Base-by-base conservation (phyloP, 1,140 invertebrate genomes). In the Cyclina sinensis region DNA sequence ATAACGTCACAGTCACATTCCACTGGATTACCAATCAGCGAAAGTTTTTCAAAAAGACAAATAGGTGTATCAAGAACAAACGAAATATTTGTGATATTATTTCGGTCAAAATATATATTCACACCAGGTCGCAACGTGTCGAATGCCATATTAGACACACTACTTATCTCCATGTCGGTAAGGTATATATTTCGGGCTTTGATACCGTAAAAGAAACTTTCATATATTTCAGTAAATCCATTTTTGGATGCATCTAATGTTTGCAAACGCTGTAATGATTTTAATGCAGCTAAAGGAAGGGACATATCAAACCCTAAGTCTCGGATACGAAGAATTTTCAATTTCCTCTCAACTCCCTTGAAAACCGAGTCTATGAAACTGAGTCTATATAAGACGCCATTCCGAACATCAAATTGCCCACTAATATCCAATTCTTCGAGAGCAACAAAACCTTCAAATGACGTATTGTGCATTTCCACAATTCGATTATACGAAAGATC, bases 401-500 rank as follows among this genome's bases (percentile, higher is more conserved):
- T 27, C 70, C 35, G 57, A 16, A 35, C 46, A 46, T 87, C 76
- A 30, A 16, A 35, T 35, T 87, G 85, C 16, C 79, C 86, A 76
- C 86, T 88, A 2, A 88, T 73, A 57, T 88, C 86, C 21, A 88
- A 81, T 43, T 88, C 80, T 21, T 88, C 78, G 0, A 88, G 51
- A 18, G 79, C 59, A 4, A 73, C 62, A 59, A 88, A 88, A 14
- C 86, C 86, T n/a, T 73, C 79, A 62, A 88, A 88, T 16, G 86
- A 82, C 32, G 37, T 83, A 21, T 88, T 88, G 43, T 88, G 86
- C 48, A 88, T 82, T 54, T 88, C 79, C 21, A 83, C 62, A 74
- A 88, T 88, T 59, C 18, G 54, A 62, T 88, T 88, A 51, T 88
- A 82, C 3, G 86, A 88, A 37, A 81, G 46, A 76, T 88, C 86